These are phyloP conservation scores for Vidua chalybeata DNA, from an alignment of 2,113 vertebrate genomes.

Conservation along the genomic window DNA sequence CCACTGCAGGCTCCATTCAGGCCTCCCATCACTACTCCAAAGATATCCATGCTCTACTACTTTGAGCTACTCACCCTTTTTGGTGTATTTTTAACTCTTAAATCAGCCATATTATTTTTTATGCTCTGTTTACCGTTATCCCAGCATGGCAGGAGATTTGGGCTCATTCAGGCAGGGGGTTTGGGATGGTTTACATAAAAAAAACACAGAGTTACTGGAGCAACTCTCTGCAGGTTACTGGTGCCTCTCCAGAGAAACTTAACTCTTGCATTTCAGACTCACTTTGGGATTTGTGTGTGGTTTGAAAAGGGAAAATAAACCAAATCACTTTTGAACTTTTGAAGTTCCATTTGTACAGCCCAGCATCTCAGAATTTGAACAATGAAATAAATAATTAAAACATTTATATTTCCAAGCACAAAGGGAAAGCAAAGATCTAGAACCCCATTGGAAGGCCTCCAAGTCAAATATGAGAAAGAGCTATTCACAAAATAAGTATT, in stretches of 20 bases:
- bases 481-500: slow-evolving; percentile 29
- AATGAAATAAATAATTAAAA: background rate
- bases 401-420: background rate
- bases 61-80: background rate
- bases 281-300: fast-evolving
- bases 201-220: background rate
- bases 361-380: background rate
- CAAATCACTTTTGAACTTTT: background rate
- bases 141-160: fast-evolving
- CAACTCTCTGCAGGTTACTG: background rate
- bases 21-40: background rate
- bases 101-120: background rate
- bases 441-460: background rate
- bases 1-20: background rate
- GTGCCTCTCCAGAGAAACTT: background rate
- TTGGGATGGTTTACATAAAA: background rate
- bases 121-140: background rate
- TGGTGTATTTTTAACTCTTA: background rate
- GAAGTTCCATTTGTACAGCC: background rate
- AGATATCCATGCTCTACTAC: fast-evolving
- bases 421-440: background rate
- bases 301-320: background rate
- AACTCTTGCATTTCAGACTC: background rate
- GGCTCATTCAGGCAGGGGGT: background rate
- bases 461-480: slow-evolving; percentile 46